These are phyloP conservation scores for Drosophila prolongata DNA, from an alignment of 2,888 invertebrate genomes.

Conservation along the genomic window DNA sequence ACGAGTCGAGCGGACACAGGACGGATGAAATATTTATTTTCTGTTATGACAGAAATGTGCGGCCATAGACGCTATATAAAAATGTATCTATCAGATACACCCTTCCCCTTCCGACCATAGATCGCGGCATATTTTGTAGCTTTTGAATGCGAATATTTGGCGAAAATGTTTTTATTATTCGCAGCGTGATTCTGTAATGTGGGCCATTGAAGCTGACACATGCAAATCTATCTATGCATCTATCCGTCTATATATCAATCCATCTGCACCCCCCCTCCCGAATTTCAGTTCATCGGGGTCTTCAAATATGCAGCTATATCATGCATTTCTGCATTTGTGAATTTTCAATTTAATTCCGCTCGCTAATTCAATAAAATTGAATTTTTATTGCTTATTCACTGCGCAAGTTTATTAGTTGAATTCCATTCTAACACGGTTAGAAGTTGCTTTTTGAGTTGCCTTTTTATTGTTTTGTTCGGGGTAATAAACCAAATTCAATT, in stretches of 20 bases:
- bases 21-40: constrained; percentile 54
- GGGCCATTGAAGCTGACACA: constrained; percentile 46
- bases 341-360: constrained; percentile 43
- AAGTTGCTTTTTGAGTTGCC: constrained; percentile 18
- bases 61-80: constrained; percentile 39
- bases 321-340: constrained; percentile 51
- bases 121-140: constrained; percentile 41
- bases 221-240: constrained; percentile 14
- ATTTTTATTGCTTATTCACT: constrained; percentile 45
- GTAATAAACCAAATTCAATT: constrained; percentile 39
- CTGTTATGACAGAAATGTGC: constrained; percentile 78
- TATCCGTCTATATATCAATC: constrained; percentile 19
- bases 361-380: constrained; percentile 52
- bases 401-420: constrained; percentile 38
- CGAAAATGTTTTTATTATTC: constrained; percentile 68
- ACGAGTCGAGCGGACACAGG: background rate
- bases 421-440: constrained; percentile 27
- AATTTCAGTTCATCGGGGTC: background rate
- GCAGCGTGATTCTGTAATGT: constrained; percentile 66
- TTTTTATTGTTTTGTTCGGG: constrained; percentile 15
- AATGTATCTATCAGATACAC: constrained; percentile 43
- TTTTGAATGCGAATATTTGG: constrained; percentile 62
- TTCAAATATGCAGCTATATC: constrained; percentile 27
- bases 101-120: constrained; percentile 3
- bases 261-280: constrained; percentile 31